Evolutionary conservation across 2,888 invertebrate genomes (phyloP).

Genomic region (Dynastes hyllus): DNA sequence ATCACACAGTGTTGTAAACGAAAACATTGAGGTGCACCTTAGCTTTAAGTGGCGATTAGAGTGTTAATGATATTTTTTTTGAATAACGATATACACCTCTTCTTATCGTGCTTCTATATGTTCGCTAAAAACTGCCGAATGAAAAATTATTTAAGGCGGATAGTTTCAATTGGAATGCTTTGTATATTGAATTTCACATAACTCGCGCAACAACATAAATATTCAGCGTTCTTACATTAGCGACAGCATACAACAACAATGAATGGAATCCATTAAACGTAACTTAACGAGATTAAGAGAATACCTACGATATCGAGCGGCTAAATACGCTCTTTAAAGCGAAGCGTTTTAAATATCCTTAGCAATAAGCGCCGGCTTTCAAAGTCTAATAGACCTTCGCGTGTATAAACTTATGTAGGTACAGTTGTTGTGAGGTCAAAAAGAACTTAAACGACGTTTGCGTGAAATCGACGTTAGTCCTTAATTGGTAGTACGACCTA

Average conservation of each 20-base stretch:
- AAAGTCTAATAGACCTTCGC: background rate
- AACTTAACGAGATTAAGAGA: conserved; percentile 17
- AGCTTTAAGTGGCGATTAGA: too few relatives aligned
- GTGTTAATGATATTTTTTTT: too few relatives aligned
- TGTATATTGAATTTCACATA: background rate
- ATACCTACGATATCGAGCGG: conserved; percentile 3
- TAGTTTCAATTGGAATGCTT: too few relatives aligned
- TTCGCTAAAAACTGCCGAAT: too few relatives aligned
- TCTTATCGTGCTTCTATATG: too few relatives aligned
- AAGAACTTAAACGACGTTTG: background rate
- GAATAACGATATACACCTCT: too few relatives aligned
- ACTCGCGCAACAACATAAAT: background rate
- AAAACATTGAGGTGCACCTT: too few relatives aligned
- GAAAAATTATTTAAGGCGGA: too few relatives aligned
- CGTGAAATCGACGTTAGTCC: background rate
- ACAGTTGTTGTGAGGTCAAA: too few relatives aligned
- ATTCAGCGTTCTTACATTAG: background rate
- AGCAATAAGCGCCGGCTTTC: background rate
- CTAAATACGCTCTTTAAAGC: background rate
- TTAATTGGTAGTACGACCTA: background rate
- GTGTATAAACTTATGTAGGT: background rate
- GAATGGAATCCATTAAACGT: conserved; percentile 20
- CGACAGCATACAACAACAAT: background rate
- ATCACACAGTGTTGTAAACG: too few relatives aligned
- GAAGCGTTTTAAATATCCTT: background rate